Base-by-base conservation (phyloP, 2,113 vertebrate species). In the Xyliphius kryptos region DNA sequence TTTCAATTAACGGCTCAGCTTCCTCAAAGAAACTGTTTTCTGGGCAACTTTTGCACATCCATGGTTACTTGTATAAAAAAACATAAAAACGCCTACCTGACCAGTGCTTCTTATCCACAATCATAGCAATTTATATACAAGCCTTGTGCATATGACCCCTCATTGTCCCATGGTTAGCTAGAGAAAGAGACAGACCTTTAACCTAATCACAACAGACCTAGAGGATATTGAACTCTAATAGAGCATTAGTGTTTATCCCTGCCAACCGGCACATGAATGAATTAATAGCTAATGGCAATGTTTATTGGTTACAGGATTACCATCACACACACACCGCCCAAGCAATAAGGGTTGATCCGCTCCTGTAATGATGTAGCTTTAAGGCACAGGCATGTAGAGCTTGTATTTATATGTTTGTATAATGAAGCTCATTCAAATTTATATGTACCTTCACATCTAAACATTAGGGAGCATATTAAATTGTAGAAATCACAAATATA, bases 121-220 rank as follows among this genome's bases (percentile, higher is more conserved):
- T 61, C 50, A 60, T 14, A 12, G 21, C 66, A 65, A 69, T 69
- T 69, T 69, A 41, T 22, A 37, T 22, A 20, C 46, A 26, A 20
- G 55, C 22, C 59, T 14, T 14, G 44, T 66, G 59, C 62, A 52
- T 57, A 61, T 69, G 71, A 68, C 65, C 73, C 43, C 57, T 37
- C 56, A 38, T 82, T 56, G 68, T 79, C 74, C 75, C 62, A 48
- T 66, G 17, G 57, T 78, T 62, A 69, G 67, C 74, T 40, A 65
- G 21, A 52, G 52, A 57, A 68, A 59, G 52, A 64, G 26, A 63
- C 22, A 19, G 10, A 32, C 40, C 67, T 68, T 53, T 40, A 69
- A n/a, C 6, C 47, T 65, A 73, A 69, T 66, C 50, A 53, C 20
- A 49, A 66, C 50, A 69, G 17, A 49, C 47, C 20, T 64, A 15